Base-by-base conservation (phyloP, 1,140 invertebrate species). In the Bacillus rossius region DNA sequence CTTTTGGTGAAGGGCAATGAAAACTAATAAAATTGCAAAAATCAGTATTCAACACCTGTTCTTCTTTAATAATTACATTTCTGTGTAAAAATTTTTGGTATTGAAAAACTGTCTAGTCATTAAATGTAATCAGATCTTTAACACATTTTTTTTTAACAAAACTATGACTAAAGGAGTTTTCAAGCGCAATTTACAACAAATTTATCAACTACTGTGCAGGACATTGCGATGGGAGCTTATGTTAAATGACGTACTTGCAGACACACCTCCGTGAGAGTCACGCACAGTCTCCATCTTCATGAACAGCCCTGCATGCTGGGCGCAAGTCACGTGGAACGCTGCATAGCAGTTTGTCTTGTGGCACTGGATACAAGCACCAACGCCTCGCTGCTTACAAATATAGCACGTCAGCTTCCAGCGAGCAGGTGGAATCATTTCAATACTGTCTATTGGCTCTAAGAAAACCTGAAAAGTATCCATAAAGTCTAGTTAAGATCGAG, bases 261-360 rank as follows among this genome's bases (percentile, higher is more conserved):
- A 50, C 48, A 50, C 19, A 55, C 57, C 57, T 53, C 26, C 50
- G 26, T 49, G 38, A n/a, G 66, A 64, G 65, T 89, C 87, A 68
- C 86, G 82, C 0, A 94, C 86, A 1, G 92, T 94, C 69, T 98
- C 91, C 86, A 99, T 97, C 72, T 94, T 91, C 96, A 99, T 98
- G 64, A 88, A 78, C 73, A 89, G 77, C 54, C 96, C 95, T 48
- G 95, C 94, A 73, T 96, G 93, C 73, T 98, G 96, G 0, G 96
- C 96, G 76, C 97, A 99, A 0, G 96, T 99, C 0, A 99, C 96
- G 75, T 99, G 97, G 76, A 99, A 99, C 5, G 96, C 96, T 52
- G 91, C 89, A 69, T 97, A 98, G 73, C 96, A 99, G 72, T 93
- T 97, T 60, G 85, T 89, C 67, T 94, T 92, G 70, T 98, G 93